Conservation (phyloP, 2,888 invertebrate genomes). For the Drosophila hamatofila region DNA sequence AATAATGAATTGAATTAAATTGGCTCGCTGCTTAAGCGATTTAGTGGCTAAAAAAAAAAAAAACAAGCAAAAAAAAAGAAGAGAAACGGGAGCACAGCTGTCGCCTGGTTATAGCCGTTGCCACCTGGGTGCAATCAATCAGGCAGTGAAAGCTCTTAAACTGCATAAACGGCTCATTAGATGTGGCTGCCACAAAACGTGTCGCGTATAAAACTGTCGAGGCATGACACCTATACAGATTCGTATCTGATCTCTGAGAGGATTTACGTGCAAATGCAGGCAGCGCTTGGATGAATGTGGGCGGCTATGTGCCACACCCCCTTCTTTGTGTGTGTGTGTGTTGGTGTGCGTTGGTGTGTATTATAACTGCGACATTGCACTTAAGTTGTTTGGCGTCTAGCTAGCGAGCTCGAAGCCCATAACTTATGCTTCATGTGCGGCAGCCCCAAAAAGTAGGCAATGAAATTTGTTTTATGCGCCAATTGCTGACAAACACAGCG, state of each 20-base stretch:
- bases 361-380: slow-evolving; percentile 39
- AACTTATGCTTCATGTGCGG: slow-evolving; percentile 23
- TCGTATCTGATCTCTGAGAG: slow-evolving; percentile 15
- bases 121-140: slow-evolving; percentile 58
- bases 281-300: slow-evolving; percentile 7
- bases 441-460: slow-evolving; percentile 57
- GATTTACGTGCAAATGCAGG: slow-evolving; percentile 33
- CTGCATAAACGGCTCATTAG: slow-evolving; percentile 51
- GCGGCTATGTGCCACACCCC: neutral
- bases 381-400: slow-evolving; percentile 37
- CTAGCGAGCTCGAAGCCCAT: slow-evolving; percentile 23
- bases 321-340: neutral
- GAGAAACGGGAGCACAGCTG: slow-evolving; percentile 19
- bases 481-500: slow-evolving; percentile 51
- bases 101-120: slow-evolving; percentile 13
- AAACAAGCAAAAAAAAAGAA: neutral
- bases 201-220: slow-evolving; percentile 13
- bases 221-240: slow-evolving; percentile 14
- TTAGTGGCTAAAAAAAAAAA: slow-evolving; percentile 16
- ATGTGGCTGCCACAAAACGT: slow-evolving; percentile 29
- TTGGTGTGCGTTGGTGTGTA: slow-evolving; percentile 6
- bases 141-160: slow-evolving; percentile 43
- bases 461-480: slow-evolving; percentile 63
- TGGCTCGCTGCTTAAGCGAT: slow-evolving; percentile 34
- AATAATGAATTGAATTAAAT: slow-evolving; percentile 26